Evolutionary conservation across 2,888 invertebrate genomes (phyloP).

Genomic region (Horisme vitalbata): DNA sequence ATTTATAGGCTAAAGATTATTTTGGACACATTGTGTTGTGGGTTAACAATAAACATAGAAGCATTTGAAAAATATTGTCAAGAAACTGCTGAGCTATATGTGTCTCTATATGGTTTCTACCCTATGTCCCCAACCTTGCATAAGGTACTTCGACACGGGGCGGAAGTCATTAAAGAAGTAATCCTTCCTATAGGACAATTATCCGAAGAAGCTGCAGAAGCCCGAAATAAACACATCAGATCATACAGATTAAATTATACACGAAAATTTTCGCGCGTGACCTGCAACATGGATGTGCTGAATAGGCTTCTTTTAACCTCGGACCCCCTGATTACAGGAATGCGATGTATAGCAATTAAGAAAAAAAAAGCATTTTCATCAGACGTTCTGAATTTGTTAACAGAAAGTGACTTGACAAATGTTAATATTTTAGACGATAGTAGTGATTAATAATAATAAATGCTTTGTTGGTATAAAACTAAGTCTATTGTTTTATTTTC

Average conservation of each 20-base stretch:
- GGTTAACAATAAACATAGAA: no score
- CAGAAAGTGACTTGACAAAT: no score
- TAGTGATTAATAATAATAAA: no score
- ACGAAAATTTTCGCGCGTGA: conserved; percentile 16
- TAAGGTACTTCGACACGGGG: conserved; percentile 2
- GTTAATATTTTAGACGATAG: no score
- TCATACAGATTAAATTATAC: conserved; percentile 15
- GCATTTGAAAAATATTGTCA: no score
- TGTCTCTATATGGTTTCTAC: background rate
- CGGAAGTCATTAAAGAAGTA: conserved; percentile 17
- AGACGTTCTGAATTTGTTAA: no score
- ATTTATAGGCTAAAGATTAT: no score
- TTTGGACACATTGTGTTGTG: no score
- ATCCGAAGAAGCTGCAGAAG: conserved; percentile 28
- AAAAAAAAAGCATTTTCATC: no score
- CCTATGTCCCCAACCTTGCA: conserved; percentile 21
- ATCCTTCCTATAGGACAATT: conserved; percentile 23
- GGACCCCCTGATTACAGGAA: background rate
- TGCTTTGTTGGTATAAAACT: no score
- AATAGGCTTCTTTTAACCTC: conserved; percentile 16
- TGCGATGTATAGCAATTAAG: background rate
- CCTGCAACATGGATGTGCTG: conserved; percentile 13
- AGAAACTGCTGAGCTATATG: no score
- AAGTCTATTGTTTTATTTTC: no score
- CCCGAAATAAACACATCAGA: conserved; percentile 26